phyloP scores from a whole-genome alignment of 2,888 invertebrate genomes.

The Drosophila kokeensis region DNA sequence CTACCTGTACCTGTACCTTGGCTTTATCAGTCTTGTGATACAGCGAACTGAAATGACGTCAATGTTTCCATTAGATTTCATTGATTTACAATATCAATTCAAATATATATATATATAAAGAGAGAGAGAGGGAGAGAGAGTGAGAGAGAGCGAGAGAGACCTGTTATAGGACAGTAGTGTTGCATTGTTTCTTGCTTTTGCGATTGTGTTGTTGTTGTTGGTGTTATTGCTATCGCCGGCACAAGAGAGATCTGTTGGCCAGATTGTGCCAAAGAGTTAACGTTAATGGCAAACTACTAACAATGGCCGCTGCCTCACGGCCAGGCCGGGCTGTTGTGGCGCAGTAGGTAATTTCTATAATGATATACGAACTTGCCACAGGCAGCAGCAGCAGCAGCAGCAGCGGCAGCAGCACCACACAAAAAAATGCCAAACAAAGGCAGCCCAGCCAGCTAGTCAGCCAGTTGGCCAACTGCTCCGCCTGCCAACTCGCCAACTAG shows the following conservation, averaged over 20 bases:
- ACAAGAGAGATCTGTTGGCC: slow-evolving; percentile 58
- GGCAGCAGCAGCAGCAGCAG: slow-evolving; percentile 54
- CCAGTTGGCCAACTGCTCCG: slow-evolving; percentile 44
- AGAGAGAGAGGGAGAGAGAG: too few species aligned
- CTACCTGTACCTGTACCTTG: not conserved
- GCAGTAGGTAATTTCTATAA: slow-evolving; percentile 81
- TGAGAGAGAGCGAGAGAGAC: slow-evolving; percentile 20
- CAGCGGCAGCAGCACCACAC: not conserved
- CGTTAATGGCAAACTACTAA: slow-evolving; percentile 79
- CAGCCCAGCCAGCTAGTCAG: slow-evolving; percentile 30
- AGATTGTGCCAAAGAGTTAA: slow-evolving; percentile 77
- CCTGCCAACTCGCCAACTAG: slow-evolving; percentile 28
- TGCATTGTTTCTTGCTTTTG: slow-evolving; percentile 44
- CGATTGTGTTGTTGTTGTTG: slow-evolving; percentile 30
- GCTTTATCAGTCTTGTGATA: slow-evolving; percentile 48
- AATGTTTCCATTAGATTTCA: slow-evolving; percentile 72
- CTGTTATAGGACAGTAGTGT: slow-evolving; percentile 55
- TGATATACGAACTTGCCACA: slow-evolving; percentile 80
- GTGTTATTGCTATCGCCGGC: slow-evolving; percentile 37
- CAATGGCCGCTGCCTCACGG: slow-evolving; percentile 68
- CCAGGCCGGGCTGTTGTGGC: slow-evolving; percentile 20
- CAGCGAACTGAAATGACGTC: slow-evolving; percentile 53
- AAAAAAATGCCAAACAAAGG: slow-evolving; percentile 56
- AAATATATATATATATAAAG: not conserved
- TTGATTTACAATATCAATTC: slow-evolving; percentile 68